These are phyloP conservation scores for Clusia tigrina DNA, from an alignment of 2,888 invertebrate genomes.

Conservation along the genomic window DNA sequence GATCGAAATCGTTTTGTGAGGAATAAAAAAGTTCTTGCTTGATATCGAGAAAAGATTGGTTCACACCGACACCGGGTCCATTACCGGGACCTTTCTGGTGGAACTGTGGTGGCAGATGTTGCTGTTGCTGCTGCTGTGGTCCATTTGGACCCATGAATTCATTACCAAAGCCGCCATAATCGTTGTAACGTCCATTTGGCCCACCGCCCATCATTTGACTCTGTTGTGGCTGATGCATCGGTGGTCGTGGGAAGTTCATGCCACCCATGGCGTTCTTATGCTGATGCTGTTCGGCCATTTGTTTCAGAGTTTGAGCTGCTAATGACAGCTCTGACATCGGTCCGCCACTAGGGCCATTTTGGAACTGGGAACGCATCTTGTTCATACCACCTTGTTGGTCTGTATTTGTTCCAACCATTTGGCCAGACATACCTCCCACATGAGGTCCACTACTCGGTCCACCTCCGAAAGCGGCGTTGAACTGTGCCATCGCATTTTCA, in stretches of 20 bases:
- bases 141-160: constrained; percentile 64
- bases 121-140: constrained; percentile 50
- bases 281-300: constrained; percentile 97
- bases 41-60: constrained; percentile 67
- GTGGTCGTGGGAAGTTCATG: constrained; percentile 67
- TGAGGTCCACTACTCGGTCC: constrained; percentile 20
- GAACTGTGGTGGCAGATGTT: constrained; percentile 55
- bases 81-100: constrained; percentile 62
- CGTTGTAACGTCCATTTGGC: constrained; percentile 68
- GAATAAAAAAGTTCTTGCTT: constrained; percentile 68
- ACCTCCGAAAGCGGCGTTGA: constrained; percentile 55
- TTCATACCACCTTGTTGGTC: constrained; percentile 47
- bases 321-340: constrained; percentile 79
- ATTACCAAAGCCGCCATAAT: constrained; percentile 69
- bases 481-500: constrained; percentile 60
- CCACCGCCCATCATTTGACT: constrained; percentile 62
- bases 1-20: constrained; percentile 64
- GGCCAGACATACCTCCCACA: constrained; percentile 35
- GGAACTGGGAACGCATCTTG: constrained; percentile 55
- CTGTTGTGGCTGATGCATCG: constrained; percentile 62
- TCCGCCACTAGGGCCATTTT: constrained; percentile 49
- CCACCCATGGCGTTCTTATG: constrained; percentile 79
- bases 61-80: constrained; percentile 45
- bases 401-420: constrained; percentile 32
- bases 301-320: constrained; percentile 93